A percentile compares a stretch with the other conserved stretches of the same genome.
Conservation (phyloP, 2,888 invertebrate genomes). For the Gari tellinella region DNA sequence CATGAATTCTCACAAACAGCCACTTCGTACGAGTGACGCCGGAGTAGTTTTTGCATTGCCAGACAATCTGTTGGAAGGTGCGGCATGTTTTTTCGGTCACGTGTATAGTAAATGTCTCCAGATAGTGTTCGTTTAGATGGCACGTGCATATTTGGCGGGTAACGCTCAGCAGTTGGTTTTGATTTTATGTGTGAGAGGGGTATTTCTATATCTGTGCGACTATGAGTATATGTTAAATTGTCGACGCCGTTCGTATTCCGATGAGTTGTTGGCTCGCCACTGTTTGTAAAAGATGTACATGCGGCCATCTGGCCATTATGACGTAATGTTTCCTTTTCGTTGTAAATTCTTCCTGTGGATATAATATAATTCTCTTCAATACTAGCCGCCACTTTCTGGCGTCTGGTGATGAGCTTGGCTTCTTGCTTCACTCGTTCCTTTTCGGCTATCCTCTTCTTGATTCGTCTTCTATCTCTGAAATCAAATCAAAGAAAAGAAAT, state of each 20-base stretch:
- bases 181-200: slow-evolving; percentile 14
- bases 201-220: slow-evolving; percentile 28
- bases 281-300: neutral
- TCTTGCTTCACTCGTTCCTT: slow-evolving; percentile 29
- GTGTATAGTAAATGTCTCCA: slow-evolving; percentile 4
- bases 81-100: neutral
- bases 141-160: slow-evolving; percentile 6
- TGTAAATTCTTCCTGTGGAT: neutral
- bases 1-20: slow-evolving; percentile 54
- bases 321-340: neutral
- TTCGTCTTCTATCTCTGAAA: slow-evolving; percentile 62
- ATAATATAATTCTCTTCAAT: slow-evolving; percentile 28
- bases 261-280: neutral
- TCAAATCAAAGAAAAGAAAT: slow-evolving; percentile 1
- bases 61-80: slow-evolving; percentile 46
- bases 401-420: slow-evolving; percentile 16
- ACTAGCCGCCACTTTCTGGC: slow-evolving; percentile 3
- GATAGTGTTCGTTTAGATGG: slow-evolving; percentile 9
- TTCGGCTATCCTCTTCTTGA: slow-evolving; percentile 56
- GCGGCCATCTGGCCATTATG: neutral
- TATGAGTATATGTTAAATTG: slow-evolving; percentile 46
- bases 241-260: slow-evolving; percentile 34
- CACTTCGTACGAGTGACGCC: slow-evolving; percentile 59
- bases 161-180: slow-evolving; percentile 18
- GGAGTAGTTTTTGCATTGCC: slow-evolving; percentile 41